Evolutionary conservation across 2,113 vertebrate genomes (phyloP).

Genomic region (Pionites leucogaster): DNA sequence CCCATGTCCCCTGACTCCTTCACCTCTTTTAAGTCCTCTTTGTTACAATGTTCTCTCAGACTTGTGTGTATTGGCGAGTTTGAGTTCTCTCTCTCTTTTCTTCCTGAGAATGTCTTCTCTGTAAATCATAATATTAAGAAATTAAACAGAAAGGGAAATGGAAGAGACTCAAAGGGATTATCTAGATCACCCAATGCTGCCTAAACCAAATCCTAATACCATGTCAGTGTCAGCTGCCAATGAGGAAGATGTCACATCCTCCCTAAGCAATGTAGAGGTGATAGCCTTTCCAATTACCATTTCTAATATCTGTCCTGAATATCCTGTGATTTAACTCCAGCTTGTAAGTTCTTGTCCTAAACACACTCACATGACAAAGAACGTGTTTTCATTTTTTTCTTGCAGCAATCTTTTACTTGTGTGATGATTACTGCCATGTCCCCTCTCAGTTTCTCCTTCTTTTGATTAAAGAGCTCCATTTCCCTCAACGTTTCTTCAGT

Average conservation of each 20-base stretch:
- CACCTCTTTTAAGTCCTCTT: not conserved
- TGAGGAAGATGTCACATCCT: not conserved
- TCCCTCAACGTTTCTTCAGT: not conserved
- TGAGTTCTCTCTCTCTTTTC: not conserved
- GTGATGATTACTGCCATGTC: not conserved
- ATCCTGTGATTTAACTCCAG: not conserved
- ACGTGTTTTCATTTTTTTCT: not conserved
- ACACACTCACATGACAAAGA: not conserved
- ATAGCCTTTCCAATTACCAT: fast-evolving
- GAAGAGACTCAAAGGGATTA: not conserved
- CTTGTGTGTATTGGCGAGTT: not conserved
- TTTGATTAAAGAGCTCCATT: not conserved
- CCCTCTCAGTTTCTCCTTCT: not conserved
- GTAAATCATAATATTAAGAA: not conserved
- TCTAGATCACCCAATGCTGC: not conserved
- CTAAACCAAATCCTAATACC: not conserved
- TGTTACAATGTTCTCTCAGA: not conserved
- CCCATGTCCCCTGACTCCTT: not conserved
- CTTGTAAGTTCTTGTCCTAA: not conserved
- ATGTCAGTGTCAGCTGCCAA: not conserved
- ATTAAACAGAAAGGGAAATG: not conserved
- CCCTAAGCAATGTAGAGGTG: not conserved
- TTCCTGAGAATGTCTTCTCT: not conserved
- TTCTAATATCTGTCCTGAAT: not conserved
- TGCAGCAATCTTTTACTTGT: not conserved